Base-by-base conservation (phyloP, 2,113 vertebrate species). In the Peucedramus taeniatus region DNA sequence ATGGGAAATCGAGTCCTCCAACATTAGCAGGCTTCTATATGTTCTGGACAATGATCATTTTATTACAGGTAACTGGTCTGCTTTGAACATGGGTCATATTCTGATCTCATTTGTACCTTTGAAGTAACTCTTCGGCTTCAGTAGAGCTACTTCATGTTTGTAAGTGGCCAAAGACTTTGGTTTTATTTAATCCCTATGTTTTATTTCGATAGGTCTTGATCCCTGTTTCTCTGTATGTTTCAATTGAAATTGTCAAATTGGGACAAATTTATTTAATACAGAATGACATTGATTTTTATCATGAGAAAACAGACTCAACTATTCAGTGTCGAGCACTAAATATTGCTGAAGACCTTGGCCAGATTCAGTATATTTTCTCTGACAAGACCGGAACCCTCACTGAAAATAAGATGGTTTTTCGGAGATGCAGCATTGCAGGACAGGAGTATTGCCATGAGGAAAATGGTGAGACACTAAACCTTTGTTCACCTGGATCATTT, bases 21-120 rank as follows among this genome's bases (percentile, higher is more conserved):
- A 17, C 88, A 5, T 82, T 99, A 84, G 98, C 98, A 84, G 99
- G 98, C 23, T 99, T 99, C 97, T 98, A 98, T 82, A 98, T 99
- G 96, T 99, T 99, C 96, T 99, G 99, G 99, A 99, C 99, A 1
- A 99, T 99, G 99, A 98, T 99, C 74, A 99, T 99, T 97, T 98
- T 99, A 63, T 93, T 99, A 50, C 99, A 99, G 99, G 99, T 99
- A 98, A 97, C 84, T 83, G 44, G 3, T 78, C 15, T 35, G n/a
- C 39, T 39, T 87, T 72, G 47, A 82, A 14, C 6, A 4, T 33
- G 65, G 31, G 30, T n/a, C 35, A 18, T 63, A 60, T 42, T 83
- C 26, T 74, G 54, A 42, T 70, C 33, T 92, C 19, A 27, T 61
- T 76, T 87, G 35, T 78, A 18, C 28, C 13, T 22, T 78, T 88